A percentile compares a stretch with the other conserved stretches of the same genome.
phyloP scores from a whole-genome alignment of 2,113 vertebrate species.

The Cynocephalus volans region DNA sequence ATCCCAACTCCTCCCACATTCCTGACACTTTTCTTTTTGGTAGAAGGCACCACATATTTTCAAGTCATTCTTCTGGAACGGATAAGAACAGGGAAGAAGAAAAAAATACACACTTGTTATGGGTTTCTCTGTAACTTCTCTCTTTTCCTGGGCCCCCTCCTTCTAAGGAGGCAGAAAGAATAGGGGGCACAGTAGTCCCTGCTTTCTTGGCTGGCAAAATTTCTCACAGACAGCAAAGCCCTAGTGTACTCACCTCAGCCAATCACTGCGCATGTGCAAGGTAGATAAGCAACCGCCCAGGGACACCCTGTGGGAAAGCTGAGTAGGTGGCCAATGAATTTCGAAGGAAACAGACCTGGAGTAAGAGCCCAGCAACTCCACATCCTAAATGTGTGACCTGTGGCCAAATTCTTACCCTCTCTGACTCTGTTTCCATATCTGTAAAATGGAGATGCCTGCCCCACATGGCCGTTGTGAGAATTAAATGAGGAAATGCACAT shows the following conservation, averaged over 20 bases:
- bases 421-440: not conserved
- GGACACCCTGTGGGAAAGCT: fast-evolving
- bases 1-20: not conserved
- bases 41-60: not conserved
- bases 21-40: not conserved
- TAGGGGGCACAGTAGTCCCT: not conserved
- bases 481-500: not conserved
- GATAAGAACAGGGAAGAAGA: not conserved
- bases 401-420: not conserved
- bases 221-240: not conserved
- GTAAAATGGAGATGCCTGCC: not conserved
- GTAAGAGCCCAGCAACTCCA: not conserved
- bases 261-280: not conserved
- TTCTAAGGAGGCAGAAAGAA: not conserved
- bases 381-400: not conserved
- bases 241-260: not conserved
- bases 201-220: not conserved
- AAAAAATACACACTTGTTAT: fast-evolving
- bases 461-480: not conserved
- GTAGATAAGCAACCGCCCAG: not conserved
- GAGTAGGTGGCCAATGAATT: not conserved
- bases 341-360: not conserved
- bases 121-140: not conserved
- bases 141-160: too few relatives aligned
- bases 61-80: not conserved